A percentile compares a stretch with the other conserved stretches of the same genome.
Conservation (phyloP, 2,888 invertebrate species). For the Rutpela maculata region DNA sequence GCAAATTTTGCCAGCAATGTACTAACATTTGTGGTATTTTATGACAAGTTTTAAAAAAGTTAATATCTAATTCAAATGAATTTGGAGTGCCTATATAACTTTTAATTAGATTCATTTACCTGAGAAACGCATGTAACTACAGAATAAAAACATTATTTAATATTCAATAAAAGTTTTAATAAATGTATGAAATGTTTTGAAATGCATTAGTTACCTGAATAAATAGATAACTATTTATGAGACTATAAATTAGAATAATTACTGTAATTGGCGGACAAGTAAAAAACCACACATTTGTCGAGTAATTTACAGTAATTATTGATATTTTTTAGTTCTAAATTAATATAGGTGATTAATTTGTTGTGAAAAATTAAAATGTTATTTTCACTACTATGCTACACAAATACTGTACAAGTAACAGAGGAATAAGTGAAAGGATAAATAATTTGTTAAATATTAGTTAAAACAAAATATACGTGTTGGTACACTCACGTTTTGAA, state of each 20-base stretch:
- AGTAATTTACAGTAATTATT: not conserved
- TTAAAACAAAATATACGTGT: not conserved
- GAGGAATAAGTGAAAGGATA: not conserved
- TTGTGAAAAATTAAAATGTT: not conserved
- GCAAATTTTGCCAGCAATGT: no score
- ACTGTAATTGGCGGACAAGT: not conserved
- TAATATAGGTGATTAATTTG: not conserved
- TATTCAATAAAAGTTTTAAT: not conserved
- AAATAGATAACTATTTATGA: not conserved
- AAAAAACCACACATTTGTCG: not conserved
- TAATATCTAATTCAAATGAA: no score
- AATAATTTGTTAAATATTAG: not conserved
- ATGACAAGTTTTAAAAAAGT: no score
- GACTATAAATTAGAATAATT: not conserved
- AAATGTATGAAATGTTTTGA: not conserved
- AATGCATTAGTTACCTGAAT: not conserved
- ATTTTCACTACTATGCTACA: not conserved
- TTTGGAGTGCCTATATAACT: no score
- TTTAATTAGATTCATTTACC: no score
- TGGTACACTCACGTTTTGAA: slow-evolving; percentile 26
- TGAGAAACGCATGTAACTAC: not conserved
- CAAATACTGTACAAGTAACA: not conserved
- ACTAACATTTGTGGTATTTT: no score
- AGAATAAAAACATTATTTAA: not conserved
- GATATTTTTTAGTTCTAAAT: not conserved